Base-by-base conservation (phyloP, 2,113 vertebrate species). In the Bufo gargarizans region DNA sequence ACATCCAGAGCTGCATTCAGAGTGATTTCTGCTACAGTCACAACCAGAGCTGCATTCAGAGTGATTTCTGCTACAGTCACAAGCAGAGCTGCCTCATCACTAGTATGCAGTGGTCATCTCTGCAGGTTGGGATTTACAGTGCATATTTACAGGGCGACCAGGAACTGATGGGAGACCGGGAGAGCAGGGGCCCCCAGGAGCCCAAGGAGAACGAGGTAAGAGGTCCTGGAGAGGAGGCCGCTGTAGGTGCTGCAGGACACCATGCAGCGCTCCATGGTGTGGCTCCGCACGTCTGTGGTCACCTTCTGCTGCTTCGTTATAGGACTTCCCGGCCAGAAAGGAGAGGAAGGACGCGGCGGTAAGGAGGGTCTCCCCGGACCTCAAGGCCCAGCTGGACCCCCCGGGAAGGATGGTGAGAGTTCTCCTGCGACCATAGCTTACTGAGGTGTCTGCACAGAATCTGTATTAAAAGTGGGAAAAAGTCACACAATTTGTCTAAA, bases 281-380 rank as follows among this genome's bases (percentile, higher is more conserved):
- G 6, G 12, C 65, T 12, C 0, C 9, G 13, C 65, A 0, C 22
- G 4, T 43, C 5, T 45, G 1, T 17, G 33, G 43, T 74, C 3
- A 43, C 72, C n/a, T 19, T 49, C 2, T 19, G 2, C 49, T 47
- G 45, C 14, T 76, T 76, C 2, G 1, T 17, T 19, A 19, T 43
- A 83, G 81, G 81, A n/a, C 45, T 53, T 67, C 45, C 43, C 6
- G 81, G 81, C 4, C 59, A 20, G 22, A 83, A 67, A 83, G 81
- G 81, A 83, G 81, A 67, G 49, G 81, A 50, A 50, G 58, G 79
- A 63, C 61, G 53, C 8, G 20, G 76, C 9, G 17, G 76, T 20
- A 53, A 4, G 33, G 19, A 53, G 11, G 82, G 82, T 14, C 65
- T 9, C 20, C 47, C 82, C 10, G 82, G 83, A 45, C 45, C 17